phyloP scores from a whole-genome alignment of 2,113 vertebrate species.

The Myiopsitta monachus region DNA sequence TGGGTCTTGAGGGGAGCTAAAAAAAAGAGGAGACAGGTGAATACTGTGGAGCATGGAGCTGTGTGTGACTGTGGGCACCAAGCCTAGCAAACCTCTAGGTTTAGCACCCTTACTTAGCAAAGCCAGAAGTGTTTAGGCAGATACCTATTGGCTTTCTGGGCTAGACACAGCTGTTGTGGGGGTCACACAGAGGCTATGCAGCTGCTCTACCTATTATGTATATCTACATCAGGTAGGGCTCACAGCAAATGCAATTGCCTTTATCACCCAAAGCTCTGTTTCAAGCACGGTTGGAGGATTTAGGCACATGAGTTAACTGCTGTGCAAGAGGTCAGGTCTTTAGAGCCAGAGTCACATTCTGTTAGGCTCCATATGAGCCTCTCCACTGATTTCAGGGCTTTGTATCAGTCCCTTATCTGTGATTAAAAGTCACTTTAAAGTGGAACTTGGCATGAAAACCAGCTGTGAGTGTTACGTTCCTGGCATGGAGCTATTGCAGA shows the following conservation, averaged over 20 bases:
- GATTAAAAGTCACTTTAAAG: slow-evolving; percentile 20
- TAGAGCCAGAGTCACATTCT: not conserved
- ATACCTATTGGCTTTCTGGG: not conserved
- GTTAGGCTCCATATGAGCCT: not conserved
- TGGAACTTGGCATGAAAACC: slow-evolving; percentile 23
- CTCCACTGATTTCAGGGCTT: slow-evolving; percentile 12
- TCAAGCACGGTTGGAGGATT: not conserved
- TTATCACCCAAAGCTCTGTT: not conserved
- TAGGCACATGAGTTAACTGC: not conserved
- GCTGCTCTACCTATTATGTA: not conserved
- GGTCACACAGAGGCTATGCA: not conserved
- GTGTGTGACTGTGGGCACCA: not conserved
- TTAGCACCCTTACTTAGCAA: not conserved
- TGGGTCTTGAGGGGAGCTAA: not conserved
- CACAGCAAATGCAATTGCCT: not conserved
- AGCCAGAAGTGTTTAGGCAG: not conserved
- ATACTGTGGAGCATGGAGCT: not conserved
- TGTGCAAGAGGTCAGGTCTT: not conserved
- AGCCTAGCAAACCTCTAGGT: not conserved
- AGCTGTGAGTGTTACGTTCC: slow-evolving; percentile 37
- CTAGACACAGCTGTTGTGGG: not conserved
- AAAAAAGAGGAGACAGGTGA: not conserved
- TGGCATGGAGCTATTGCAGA: not conserved
- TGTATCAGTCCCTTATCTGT: slow-evolving; percentile 39
- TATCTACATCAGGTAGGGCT: not conserved